Evolutionary conservation across 2,113 vertebrate genomes (phyloP).

Genomic region (Aptenodytes forsteri): DNA sequence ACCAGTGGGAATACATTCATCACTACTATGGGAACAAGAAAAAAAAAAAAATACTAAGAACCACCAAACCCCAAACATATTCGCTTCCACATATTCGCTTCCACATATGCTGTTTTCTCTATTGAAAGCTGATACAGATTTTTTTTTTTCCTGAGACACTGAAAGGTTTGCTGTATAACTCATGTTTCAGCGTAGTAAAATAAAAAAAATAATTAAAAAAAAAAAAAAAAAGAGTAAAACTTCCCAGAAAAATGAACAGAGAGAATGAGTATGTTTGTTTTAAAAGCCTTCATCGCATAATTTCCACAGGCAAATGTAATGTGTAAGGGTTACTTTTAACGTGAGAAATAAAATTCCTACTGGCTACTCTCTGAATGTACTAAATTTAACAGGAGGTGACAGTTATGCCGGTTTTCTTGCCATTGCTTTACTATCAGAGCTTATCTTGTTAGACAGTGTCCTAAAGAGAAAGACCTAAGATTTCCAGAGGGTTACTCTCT

Average conservation of each 20-base stretch:
- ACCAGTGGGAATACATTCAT: not conserved
- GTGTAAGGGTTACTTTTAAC: conserved; percentile 51
- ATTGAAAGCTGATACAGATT: not conserved
- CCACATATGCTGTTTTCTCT: not conserved
- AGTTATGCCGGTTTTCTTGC: conserved; percentile 42
- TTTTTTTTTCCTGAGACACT: not conserved
- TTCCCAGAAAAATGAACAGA: not conserved
- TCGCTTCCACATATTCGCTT: not conserved
- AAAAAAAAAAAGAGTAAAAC: not conserved
- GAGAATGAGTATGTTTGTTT: not conserved
- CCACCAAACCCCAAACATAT: not conserved
- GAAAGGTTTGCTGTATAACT: not conserved
- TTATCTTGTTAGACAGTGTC: no score
- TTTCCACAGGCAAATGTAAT: conserved; percentile 36
- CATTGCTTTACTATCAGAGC: conserved; percentile 12
- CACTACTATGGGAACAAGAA: not conserved
- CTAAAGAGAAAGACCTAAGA: no score
- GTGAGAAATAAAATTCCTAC: conserved; percentile 59
- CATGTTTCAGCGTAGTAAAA: not conserved
- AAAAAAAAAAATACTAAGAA: not conserved
- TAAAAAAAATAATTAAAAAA: not conserved
- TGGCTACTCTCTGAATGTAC: conserved; percentile 2
- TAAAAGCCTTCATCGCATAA: not conserved
- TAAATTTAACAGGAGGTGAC: conserved; percentile 60
- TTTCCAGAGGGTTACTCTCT: conserved; percentile 28